phyloP scores from a whole-genome alignment of 2,113 vertebrate species.

The Cinclus cinclus region DNA sequence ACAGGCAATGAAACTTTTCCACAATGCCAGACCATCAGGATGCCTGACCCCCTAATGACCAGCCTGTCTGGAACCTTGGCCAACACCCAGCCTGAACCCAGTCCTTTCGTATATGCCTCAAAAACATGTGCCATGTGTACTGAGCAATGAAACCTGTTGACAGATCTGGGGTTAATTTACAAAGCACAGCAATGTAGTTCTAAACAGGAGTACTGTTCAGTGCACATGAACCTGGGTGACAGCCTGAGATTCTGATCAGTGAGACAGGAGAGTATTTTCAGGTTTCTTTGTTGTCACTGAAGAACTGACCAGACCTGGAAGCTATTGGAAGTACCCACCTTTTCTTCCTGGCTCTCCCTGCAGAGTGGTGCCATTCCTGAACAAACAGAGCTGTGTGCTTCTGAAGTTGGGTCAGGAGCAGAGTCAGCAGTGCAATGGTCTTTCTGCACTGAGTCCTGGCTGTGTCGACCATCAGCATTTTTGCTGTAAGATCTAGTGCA shows the following conservation, averaged over 20 bases:
- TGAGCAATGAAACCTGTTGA: neutral
- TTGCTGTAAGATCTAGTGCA: slow-evolving; percentile 71
- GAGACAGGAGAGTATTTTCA: neutral
- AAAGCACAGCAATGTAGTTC: neutral
- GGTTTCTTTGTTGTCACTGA: neutral
- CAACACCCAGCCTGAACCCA: neutral
- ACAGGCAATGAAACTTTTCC: neutral
- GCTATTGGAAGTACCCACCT: slow-evolving; percentile 11
- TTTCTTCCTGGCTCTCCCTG: slow-evolving; percentile 51
- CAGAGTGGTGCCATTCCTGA: slow-evolving; percentile 15
- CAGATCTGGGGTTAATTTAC: neutral
- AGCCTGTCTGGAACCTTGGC: neutral
- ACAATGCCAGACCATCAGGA: neutral
- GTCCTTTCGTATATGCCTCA: neutral
- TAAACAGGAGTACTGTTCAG: neutral
- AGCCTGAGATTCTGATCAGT: neutral
- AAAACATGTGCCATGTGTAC: rapidly evolving
- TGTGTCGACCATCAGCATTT: slow-evolving; percentile 46
- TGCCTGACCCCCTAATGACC: rapidly evolving
- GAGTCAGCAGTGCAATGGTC: neutral
- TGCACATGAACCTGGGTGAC: neutral
- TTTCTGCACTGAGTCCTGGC: slow-evolving; percentile 60
- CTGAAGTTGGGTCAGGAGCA: neutral
- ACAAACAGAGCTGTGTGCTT: neutral
- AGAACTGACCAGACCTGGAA: neutral